Evolutionary conservation across 2,888 invertebrate species (phyloP).

Genomic region (Tanaodytes sp.): DNA sequence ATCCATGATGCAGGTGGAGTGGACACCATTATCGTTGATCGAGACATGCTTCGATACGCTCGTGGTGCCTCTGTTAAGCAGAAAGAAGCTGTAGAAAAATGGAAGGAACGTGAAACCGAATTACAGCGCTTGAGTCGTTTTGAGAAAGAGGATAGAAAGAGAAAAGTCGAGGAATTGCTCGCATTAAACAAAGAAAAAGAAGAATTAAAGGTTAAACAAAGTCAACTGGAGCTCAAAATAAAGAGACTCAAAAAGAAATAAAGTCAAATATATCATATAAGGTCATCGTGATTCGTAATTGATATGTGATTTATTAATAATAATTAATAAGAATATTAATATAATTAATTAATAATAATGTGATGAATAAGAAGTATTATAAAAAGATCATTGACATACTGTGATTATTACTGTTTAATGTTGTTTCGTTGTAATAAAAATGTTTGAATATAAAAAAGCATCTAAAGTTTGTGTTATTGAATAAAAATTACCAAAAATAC

Average conservation of each 20-base stretch:
- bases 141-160: constrained; percentile 15
- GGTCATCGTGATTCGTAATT: neutral
- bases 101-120: constrained; percentile 7
- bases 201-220: constrained; percentile 5
- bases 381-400: neutral
- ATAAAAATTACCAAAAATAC: neutral
- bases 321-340: too few species aligned
- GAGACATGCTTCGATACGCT: constrained; percentile 22
- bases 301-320: too few species aligned
- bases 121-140: constrained; percentile 5
- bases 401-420: neutral
- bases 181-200: constrained; percentile 16
- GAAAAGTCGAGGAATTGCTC: constrained; percentile 10
- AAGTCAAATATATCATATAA: neutral
- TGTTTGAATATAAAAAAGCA: neutral
- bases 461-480: neutral
- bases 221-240: constrained; percentile 12
- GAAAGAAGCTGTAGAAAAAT: neutral
- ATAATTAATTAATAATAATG: too few species aligned
- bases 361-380: neutral
- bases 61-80: constrained; percentile 6
- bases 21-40: constrained; percentile 5
- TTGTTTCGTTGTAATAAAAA: neutral
- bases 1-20: constrained; percentile 19
- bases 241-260: constrained; percentile 9